Evolutionary conservation across 64 coral and sea anemone genomes (phyloP).

Genomic region (Montipora foliosa): DNA sequence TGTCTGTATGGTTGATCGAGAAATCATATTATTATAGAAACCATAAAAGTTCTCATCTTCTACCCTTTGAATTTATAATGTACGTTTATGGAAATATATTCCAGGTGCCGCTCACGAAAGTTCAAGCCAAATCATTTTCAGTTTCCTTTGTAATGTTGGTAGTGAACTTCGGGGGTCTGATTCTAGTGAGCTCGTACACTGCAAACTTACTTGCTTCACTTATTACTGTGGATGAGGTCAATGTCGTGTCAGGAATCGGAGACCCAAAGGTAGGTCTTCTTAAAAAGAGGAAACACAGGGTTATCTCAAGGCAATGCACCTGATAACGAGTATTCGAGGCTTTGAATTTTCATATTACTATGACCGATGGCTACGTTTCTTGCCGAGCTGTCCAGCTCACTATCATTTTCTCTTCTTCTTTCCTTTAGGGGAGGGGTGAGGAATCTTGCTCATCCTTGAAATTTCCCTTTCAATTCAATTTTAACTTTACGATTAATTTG

Average conservation of each 20-base stretch:
- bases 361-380: too few relatives aligned
- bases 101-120: conserved; percentile 81
- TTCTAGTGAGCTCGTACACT: conserved; percentile 87
- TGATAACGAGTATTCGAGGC: too few relatives aligned
- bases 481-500: too few relatives aligned
- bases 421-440: too few relatives aligned
- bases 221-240: conserved; percentile 74
- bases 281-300: too few relatives aligned
- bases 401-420: too few relatives aligned
- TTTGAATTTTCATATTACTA: too few relatives aligned
- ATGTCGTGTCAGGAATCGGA: conserved; percentile 72
- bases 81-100: conserved; percentile 95
- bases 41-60: conserved; percentile 59
- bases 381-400: too few relatives aligned
- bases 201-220: conserved; percentile 86
- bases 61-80: conserved; percentile 87
- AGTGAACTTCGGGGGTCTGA: conserved; percentile 77
- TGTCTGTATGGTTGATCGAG: conserved; percentile 75
- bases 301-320: too few relatives aligned
- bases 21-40: conserved; percentile 43
- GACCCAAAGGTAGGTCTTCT: conserved; percentile 70
- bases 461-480: too few relatives aligned
- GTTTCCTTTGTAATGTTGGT: conserved; percentile 86
- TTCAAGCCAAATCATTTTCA: conserved; percentile 74
- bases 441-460: too few relatives aligned